Conservation (phyloP, 1,140 invertebrate species). For the Cephus cinctus region DNA sequence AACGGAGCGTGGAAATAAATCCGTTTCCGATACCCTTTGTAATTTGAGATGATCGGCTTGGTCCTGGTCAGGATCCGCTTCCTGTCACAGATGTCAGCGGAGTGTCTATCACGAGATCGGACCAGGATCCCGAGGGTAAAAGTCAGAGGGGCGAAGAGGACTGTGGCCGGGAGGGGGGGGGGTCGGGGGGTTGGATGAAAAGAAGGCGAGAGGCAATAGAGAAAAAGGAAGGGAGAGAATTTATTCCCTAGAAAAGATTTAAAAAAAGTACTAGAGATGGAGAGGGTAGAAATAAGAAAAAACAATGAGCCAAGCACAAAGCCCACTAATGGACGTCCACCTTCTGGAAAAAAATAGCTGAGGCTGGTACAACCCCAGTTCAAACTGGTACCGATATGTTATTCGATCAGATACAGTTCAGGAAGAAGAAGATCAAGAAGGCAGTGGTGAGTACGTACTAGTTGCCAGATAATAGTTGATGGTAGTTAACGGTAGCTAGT, state of each 20-base stretch:
- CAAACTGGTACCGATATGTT: too few relatives aligned
- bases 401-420: too few relatives aligned
- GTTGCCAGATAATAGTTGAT: too few relatives aligned
- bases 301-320: slow-evolving; percentile 21
- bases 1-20: slow-evolving; percentile 36
- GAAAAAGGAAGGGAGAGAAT: slow-evolving; percentile 21
- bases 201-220: slow-evolving; percentile 21
- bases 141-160: slow-evolving; percentile 16
- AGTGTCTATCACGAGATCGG: background rate
- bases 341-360: slow-evolving; percentile 22
- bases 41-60: slow-evolving; percentile 51
- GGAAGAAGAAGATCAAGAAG: too few relatives aligned
- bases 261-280: too few relatives aligned
- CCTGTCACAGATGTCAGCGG: slow-evolving; percentile 34
- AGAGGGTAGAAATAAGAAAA: slow-evolving; percentile 27
- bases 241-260: too few relatives aligned
- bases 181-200: slow-evolving; percentile 19
- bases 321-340: slow-evolving; percentile 31
- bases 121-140: background rate
- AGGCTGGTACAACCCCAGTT: too few relatives aligned
- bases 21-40: slow-evolving; percentile 51
- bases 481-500: too few relatives aligned
- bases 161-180: slow-evolving; percentile 17
- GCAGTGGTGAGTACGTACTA: too few relatives aligned
- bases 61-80: slow-evolving; percentile 26